These are phyloP conservation scores for Trissolcus brochymenae DNA, from an alignment of 2,888 invertebrate species.

Conservation along the genomic window DNA sequence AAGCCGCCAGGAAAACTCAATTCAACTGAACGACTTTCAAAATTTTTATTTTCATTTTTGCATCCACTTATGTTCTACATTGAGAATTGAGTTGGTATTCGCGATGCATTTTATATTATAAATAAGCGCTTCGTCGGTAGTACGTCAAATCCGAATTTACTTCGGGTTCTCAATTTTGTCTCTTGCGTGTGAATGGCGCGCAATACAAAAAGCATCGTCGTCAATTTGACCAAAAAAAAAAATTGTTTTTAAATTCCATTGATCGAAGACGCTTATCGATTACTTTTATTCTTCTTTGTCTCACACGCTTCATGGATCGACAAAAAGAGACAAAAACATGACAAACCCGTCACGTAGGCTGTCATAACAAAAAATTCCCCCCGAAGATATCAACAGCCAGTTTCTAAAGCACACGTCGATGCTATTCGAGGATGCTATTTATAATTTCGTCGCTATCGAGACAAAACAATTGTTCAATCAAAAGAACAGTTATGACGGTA, in stretches of 20 bases:
- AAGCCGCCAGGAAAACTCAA: not conserved
- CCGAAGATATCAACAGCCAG: not conserved
- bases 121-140: not conserved
- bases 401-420: not conserved
- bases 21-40: not conserved
- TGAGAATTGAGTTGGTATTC: not conserved
- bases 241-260: conserved; percentile 24
- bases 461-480: not conserved
- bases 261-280: conserved; percentile 11
- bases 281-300: conserved; percentile 5
- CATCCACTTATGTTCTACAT: not conserved
- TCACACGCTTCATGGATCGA: not conserved
- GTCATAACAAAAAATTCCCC: not conserved
- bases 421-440: not conserved
- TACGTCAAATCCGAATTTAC: not conserved
- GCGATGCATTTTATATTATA: too few species aligned
- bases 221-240: conserved; percentile 11
- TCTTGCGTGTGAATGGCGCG: conserved; percentile 12
- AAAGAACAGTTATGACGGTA: not conserved
- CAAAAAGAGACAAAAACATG: conserved; percentile 11
- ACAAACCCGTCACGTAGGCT: conserved; percentile 6
- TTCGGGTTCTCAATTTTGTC: not conserved
- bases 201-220: conserved; percentile 18
- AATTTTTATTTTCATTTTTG: not conserved
- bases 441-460: not conserved